phyloP scores from a whole-genome alignment of 2,113 vertebrate species.

The Neotragus pygmaeus region DNA sequence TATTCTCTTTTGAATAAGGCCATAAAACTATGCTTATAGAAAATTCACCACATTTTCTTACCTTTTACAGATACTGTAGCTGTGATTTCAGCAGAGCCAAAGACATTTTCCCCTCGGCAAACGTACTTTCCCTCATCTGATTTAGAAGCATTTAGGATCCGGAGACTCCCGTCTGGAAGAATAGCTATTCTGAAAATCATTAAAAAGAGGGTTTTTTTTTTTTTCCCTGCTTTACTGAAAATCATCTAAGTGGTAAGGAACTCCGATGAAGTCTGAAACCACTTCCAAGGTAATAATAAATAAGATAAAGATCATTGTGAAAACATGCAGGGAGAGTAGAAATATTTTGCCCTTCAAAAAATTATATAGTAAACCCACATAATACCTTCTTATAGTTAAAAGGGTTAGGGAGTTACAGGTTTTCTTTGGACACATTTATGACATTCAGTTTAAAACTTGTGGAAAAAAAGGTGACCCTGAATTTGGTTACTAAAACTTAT shows the following conservation, averaged over 20 bases:
- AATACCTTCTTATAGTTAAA: conserved; percentile 48
- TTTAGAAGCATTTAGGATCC: conserved; percentile 91
- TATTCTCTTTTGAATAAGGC: neutral
- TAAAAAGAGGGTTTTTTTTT: conserved; percentile 58
- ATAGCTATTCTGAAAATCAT: conserved; percentile 88
- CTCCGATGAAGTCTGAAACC: neutral
- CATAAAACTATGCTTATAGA: neutral
- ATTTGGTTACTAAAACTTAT: conserved; percentile 58
- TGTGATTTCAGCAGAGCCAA: conserved; percentile 92
- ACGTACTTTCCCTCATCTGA: conserved; percentile 92
- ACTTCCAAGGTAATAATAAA: conserved; percentile 47
- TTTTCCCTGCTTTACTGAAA: conserved; percentile 11
- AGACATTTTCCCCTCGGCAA: conserved; percentile 91
- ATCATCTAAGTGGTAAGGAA: conserved; percentile 32
- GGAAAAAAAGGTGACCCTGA: conserved; percentile 60
- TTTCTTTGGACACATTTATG: conserved; percentile 57
- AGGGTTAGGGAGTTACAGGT: neutral
- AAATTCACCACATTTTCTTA: conserved; percentile 74
- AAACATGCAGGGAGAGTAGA: neutral
- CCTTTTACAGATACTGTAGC: conserved; percentile 93
- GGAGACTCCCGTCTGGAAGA: conserved; percentile 91
- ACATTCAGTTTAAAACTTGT: conserved; percentile 61
- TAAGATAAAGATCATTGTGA: conserved; percentile 34
- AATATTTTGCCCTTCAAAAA: conserved; percentile 51
- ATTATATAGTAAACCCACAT: conserved; percentile 48